Evolutionary conservation across 2,888 invertebrate species (phyloP).

Genomic region (Beris chalybata): DNA sequence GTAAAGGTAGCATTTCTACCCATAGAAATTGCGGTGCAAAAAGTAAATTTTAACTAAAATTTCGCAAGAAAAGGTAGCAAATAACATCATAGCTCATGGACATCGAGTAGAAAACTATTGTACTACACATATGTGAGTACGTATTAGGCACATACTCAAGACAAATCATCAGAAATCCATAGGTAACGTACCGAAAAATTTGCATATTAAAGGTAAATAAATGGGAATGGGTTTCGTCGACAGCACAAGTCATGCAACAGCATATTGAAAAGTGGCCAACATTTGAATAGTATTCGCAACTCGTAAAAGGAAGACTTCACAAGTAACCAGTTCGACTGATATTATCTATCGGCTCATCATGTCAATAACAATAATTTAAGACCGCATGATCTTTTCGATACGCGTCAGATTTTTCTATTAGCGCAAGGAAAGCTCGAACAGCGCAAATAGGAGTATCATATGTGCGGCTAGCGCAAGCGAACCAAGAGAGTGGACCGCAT

Average conservation of each 20-base stretch:
- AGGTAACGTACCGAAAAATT: constrained; percentile 22
- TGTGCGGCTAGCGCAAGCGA: too few relatives aligned
- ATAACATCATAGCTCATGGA: constrained; percentile 18
- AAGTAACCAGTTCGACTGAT: constrained; percentile 37
- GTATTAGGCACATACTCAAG: constrained; percentile 26
- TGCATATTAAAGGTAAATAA: constrained; percentile 29
- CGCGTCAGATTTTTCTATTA: too few relatives aligned
- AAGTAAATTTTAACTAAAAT: constrained; percentile 18
- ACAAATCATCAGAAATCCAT: constrained; percentile 26
- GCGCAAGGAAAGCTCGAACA: too few relatives aligned
- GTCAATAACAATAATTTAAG: constrained; percentile 41
- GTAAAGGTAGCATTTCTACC: not conserved
- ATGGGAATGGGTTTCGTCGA: constrained; percentile 27
- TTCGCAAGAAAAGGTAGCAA: constrained; percentile 23
- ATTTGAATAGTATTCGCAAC: constrained; percentile 28
- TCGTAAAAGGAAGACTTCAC: constrained; percentile 32
- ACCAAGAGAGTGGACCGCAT: constrained; percentile 4
- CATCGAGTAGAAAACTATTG: constrained; percentile 28
- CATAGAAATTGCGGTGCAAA: constrained; percentile 13
- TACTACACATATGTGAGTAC: constrained; percentile 21
- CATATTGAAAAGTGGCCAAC: constrained; percentile 31
- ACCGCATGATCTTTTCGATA: constrained; percentile 38
- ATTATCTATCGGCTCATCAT: constrained; percentile 40
- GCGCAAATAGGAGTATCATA: too few relatives aligned
- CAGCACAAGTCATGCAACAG: constrained; percentile 31